phyloP scores from a whole-genome alignment of 2,113 vertebrate species.

The Alexandromys fortis region DNA sequence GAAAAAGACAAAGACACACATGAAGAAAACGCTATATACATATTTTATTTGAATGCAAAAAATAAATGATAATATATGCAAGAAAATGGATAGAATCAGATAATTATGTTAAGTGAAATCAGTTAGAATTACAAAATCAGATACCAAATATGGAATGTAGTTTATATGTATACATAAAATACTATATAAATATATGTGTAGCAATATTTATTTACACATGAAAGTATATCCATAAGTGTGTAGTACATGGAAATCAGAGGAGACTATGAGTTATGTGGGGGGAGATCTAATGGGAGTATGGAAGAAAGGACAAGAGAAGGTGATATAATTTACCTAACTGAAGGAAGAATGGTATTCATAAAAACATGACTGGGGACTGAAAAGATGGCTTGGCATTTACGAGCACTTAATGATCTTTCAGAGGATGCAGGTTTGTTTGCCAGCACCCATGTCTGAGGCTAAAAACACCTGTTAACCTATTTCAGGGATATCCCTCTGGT shows the following conservation, averaged over 20 bases:
- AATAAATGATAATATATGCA: background rate
- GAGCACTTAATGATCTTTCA: background rate
- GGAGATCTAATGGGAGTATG: background rate
- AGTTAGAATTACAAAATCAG: background rate
- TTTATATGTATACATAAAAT: background rate
- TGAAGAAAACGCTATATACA: background rate
- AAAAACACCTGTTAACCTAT: no score
- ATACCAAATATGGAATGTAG: background rate
- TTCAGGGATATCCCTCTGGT: background rate
- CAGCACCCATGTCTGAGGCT: background rate
- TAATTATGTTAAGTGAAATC: background rate
- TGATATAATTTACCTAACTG: background rate
- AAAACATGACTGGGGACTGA: background rate
- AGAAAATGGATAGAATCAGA: background rate
- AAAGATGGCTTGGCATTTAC: background rate
- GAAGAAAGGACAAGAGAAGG: background rate
- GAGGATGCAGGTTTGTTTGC: background rate
- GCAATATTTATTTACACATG: background rate
- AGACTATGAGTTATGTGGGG: no score
- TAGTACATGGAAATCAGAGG: background rate
- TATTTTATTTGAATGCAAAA: background rate
- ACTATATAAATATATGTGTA: background rate
- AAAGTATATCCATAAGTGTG: background rate
- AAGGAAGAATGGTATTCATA: background rate
- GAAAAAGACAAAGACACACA: accelerated